Evolutionary conservation across 2,113 vertebrate species (phyloP).

Genomic region (Ochotona princeps): DNA sequence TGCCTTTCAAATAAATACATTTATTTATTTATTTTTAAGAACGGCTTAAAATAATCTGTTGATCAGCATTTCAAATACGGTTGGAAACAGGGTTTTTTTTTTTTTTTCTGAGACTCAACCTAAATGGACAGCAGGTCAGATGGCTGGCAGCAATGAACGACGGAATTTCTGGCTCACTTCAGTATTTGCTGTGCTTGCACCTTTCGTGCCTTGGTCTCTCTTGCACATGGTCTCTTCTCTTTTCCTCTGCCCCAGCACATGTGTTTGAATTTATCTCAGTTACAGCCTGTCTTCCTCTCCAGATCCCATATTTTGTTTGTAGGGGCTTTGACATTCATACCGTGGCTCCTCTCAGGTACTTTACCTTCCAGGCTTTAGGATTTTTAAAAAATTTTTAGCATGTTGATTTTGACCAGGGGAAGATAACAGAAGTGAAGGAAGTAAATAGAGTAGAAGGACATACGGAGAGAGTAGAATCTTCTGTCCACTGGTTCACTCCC

Average conservation of each 20-base stretch:
- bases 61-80: conserved; percentile 20
- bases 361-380: not conserved
- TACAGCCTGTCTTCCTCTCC: not conserved
- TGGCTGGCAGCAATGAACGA: not conserved
- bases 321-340: not conserved
- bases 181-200: too few species aligned
- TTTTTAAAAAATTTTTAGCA: not conserved
- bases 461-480: too few species aligned
- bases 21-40: too few species aligned
- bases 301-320: not conserved
- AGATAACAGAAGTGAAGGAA: too few species aligned
- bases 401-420: too few species aligned
- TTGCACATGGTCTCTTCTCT: too few species aligned
- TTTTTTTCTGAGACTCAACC: not conserved
- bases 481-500: too few species aligned
- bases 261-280: not conserved
- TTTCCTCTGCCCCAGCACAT: too few species aligned
- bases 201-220: too few species aligned
- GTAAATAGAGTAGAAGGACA: too few species aligned
- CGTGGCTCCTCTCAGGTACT: not conserved
- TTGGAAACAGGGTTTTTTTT: not conserved
- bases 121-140: not conserved
- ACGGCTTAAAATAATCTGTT: too few species aligned
- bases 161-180: not conserved
- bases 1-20: too few species aligned